These are phyloP conservation scores for Cochlearius cochlearius DNA, from an alignment of 2,113 vertebrate species.

Conservation along the genomic window DNA sequence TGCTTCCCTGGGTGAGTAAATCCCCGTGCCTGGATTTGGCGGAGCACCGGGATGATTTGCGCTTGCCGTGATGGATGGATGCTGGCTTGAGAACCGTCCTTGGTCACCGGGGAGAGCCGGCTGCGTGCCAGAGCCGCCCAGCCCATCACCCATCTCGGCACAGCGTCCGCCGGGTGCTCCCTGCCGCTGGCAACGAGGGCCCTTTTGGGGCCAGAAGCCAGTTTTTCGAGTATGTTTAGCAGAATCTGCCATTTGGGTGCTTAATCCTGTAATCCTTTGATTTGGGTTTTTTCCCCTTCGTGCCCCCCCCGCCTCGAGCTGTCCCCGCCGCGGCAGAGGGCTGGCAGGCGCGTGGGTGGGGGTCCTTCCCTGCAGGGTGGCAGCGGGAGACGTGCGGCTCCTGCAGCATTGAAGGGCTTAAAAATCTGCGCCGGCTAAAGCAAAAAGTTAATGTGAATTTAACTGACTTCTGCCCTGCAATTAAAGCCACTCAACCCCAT, in stretches of 20 bases:
- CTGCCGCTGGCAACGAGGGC: accelerated
- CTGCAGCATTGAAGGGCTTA: background rate
- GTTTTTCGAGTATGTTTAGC: background rate
- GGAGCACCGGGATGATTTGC: background rate
- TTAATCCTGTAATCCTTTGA: background rate
- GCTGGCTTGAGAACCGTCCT: background rate
- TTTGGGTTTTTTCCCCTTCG: background rate
- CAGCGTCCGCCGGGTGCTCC: accelerated
- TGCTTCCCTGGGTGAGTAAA: background rate
- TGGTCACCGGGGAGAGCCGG: background rate
- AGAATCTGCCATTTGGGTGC: background rate
- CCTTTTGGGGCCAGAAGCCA: background rate
- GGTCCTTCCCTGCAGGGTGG: background rate
- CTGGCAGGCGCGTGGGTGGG: background rate
- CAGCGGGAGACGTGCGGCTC: background rate
- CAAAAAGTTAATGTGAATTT: constrained; percentile 43
- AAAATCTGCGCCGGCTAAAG: background rate
- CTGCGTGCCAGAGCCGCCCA: background rate
- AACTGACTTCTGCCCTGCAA: constrained; percentile 62
- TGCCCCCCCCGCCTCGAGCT: background rate
- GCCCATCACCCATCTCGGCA: background rate
- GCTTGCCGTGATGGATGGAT: accelerated
- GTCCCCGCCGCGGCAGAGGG: accelerated
- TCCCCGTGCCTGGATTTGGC: background rate
- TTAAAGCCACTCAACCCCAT: constrained; percentile 44